Conservation (phyloP, 2,888 invertebrate genomes). For the Rambutsinella grinnellia region DNA sequence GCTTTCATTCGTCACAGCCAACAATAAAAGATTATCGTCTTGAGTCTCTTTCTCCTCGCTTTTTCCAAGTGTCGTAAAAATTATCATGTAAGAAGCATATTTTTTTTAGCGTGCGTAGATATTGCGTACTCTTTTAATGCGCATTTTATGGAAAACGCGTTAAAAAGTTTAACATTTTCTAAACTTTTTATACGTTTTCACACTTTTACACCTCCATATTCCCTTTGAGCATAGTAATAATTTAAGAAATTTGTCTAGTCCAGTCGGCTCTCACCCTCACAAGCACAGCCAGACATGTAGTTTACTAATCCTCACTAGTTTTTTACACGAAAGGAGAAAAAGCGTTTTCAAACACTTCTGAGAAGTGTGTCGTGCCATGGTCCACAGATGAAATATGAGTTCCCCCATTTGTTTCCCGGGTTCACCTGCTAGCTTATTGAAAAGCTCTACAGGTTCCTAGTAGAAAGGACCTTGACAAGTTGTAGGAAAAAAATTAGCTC, state of each 20-base stretch:
- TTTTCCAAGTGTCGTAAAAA: constrained; percentile 33
- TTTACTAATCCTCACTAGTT: too few species aligned
- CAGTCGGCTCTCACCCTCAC: neutral
- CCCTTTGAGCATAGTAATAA: too few species aligned
- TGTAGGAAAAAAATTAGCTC: constrained; percentile 3
- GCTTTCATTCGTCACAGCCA: constrained; percentile 46
- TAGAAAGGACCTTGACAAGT: neutral
- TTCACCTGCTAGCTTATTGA: neutral
- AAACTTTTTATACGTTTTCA: neutral
- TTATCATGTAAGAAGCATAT: neutral
- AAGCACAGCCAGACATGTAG: neutral
- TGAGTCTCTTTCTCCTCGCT: too few species aligned
- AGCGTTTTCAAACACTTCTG: neutral
- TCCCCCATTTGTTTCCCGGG: neutral
- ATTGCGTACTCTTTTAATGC: neutral
- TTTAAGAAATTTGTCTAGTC: too few species aligned
- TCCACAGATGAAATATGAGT: neutral
- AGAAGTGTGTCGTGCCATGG: neutral
- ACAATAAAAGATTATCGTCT: constrained; percentile 7
- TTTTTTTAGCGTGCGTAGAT: neutral
- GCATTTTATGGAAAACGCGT: neutral
- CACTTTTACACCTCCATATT: neutral
- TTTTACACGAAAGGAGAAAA: neutral
- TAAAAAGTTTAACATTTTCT: neutral
- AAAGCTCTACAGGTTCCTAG: neutral